A percentile compares a stretch with the other conserved stretches of the same genome.
Conservation (phyloP, 1,140 invertebrate species). For the Sarcophaga bullata region DNA sequence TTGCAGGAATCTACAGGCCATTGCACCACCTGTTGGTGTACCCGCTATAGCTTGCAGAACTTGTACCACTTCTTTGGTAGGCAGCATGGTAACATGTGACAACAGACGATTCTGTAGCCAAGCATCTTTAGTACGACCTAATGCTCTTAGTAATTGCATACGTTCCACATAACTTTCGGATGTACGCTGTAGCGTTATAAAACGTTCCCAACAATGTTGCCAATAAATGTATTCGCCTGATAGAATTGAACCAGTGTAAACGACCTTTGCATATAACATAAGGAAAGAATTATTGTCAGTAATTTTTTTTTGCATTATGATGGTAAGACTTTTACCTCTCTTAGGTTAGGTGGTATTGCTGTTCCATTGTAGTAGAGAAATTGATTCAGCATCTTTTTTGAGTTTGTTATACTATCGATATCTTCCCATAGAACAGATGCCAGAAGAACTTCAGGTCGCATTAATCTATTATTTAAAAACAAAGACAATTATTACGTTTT, state of each 20-base stretch:
- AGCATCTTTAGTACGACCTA: slow-evolving; percentile 75
- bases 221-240: slow-evolving; percentile 79
- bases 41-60: slow-evolving; percentile 75
- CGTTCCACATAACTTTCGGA: slow-evolving; percentile 74
- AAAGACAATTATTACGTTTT: too few species aligned
- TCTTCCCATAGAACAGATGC: slow-evolving; percentile 64
- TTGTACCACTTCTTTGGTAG: slow-evolving; percentile 75
- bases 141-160: slow-evolving; percentile 73
- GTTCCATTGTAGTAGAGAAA: slow-evolving; percentile 60
- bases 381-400: slow-evolving; percentile 63
- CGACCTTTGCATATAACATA: slow-evolving; percentile 50
- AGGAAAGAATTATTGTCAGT: neutral
- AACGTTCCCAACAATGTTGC: slow-evolving; percentile 78
- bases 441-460: slow-evolving; percentile 61
- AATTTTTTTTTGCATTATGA: neutral
- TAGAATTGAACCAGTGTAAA: slow-evolving; percentile 63
- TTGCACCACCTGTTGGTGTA: slow-evolving; percentile 75
- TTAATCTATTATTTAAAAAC: slow-evolving; percentile 46
- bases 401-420: slow-evolving; percentile 61
- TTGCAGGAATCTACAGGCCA: slow-evolving; percentile 81
- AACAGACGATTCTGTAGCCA: slow-evolving; percentile 79
- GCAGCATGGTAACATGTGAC: slow-evolving; percentile 73
- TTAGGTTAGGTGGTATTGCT: slow-evolving; percentile 60
- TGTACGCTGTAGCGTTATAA: slow-evolving; percentile 68
- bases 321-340: slow-evolving; percentile 52